Percentiles rank a stretch among this genome's conserved stretches.
Evolutionary conservation across 1,140 invertebrate species (phyloP).

Genomic region (Drosophila sucinea): DNA sequence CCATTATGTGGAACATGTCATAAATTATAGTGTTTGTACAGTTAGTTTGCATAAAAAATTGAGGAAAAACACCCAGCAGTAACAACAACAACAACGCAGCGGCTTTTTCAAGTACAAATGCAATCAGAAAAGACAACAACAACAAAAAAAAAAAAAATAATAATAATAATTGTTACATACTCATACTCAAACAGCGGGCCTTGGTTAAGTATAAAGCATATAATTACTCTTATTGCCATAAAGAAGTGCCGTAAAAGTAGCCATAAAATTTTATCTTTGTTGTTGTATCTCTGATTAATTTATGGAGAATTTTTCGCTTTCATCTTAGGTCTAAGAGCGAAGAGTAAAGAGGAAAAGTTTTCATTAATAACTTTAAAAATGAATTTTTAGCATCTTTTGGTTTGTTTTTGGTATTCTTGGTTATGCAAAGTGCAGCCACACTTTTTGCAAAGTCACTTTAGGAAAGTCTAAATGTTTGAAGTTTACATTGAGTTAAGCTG

Average conservation of each 20-base stretch:
- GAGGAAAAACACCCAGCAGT: neutral
- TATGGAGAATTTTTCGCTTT: conserved; percentile 29
- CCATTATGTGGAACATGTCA: conserved; percentile 79
- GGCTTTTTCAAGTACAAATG: conserved; percentile 68
- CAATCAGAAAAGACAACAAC: conserved; percentile 46
- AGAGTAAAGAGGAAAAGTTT: neutral
- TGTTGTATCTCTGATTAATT: conserved; percentile 17
- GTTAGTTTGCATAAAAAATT: conserved; percentile 69
- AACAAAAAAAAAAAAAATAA: neutral
- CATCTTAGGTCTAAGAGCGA: conserved; percentile 23
- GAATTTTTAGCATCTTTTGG: neutral
- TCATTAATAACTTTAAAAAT: no score
- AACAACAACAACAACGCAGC: conserved; percentile 22
- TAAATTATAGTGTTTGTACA: conserved; percentile 80
- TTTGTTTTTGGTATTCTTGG: neutral
- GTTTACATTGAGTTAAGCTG: no score
- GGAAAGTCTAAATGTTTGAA: no score
- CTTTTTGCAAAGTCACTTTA: neutral
- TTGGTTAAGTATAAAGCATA: conserved; percentile 50
- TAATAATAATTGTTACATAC: conserved; percentile 12
- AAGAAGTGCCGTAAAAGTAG: conserved; percentile 14
- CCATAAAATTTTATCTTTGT: conserved; percentile 56
- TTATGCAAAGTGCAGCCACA: neutral
- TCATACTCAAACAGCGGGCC: conserved; percentile 36
- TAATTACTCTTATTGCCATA: conserved; percentile 47